Base-by-base conservation (phyloP, 2,797 vertebrate species). In the Nannoperca obscura region DNA sequence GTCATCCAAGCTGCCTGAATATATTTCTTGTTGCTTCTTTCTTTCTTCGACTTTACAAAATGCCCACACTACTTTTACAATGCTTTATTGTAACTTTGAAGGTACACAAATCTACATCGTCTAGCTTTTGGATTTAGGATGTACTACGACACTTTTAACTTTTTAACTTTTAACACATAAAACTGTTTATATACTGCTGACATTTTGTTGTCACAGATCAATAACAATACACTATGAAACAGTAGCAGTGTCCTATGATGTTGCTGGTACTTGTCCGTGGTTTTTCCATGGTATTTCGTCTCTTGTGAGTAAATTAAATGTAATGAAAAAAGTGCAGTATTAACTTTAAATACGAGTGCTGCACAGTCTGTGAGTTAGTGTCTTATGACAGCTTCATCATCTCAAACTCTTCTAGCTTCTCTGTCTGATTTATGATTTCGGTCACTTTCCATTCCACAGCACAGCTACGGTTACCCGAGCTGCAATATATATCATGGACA, bases 271-370 rank as follows among this genome's bases (percentile, higher is more conserved):
- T 11, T n/a, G 50, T 62, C 40, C 5, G 38, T 62, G 17, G 40
- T 20, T 38, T 67, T 61, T 62, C 70, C 24, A 42, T 57, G 63
- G 32, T 20, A 73, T 10, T 20, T 61, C 9, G 3, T 17, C 13
- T 40, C 30, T 38, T 17, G 1, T 13, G n/a, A 42, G 5, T 53
- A 2, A 36, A 53, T 17, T 7, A 32, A 50, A 27, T 1, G 3
- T 4, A 27, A 27, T 2, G 5, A 32, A n/a, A 50, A 65, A 20
- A 5, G 38, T 5, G 36, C 36, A 38, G 36, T 38, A 11, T 38
- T 6, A 38, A 11, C 36, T 38, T 38, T 38, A 38, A 54, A 53
- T 27, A n/a, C 6, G 36, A 67, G 22, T 13, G 36, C 7, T 54
- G 11, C 5, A 10, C 36, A 4, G 54, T 17, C 1, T 17, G 24